These are phyloP conservation scores for Andrena chrysosceles DNA, from an alignment of 2,888 invertebrate genomes.

Conservation along the genomic window DNA sequence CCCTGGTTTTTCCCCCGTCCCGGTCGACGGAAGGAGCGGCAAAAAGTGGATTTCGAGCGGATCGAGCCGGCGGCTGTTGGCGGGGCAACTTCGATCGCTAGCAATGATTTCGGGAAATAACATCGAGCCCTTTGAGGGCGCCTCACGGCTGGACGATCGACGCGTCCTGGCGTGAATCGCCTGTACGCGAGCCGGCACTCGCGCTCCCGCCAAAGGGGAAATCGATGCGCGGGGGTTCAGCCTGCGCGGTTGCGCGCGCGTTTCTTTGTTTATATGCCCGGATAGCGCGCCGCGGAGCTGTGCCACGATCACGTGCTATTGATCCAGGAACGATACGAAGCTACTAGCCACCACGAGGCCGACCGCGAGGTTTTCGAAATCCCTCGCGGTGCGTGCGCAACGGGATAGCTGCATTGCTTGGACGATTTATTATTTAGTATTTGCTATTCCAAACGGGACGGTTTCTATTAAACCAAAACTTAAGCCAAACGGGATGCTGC, in stretches of 20 bases:
- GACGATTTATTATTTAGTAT: not conserved
- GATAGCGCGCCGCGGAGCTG: conserved; percentile 59
- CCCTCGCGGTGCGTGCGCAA: not conserved
- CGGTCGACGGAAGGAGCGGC: not conserved
- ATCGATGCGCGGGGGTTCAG: conserved; percentile 67
- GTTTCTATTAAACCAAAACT: too few species aligned
- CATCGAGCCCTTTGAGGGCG: conserved; percentile 20
- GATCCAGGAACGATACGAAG: conserved; percentile 64
- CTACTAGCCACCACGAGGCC: conserved; percentile 34
- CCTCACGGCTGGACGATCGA: conserved; percentile 35
- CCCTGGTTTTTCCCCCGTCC: not conserved
- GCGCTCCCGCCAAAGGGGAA: conserved; percentile 45
- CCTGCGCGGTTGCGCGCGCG: conserved; percentile 78
- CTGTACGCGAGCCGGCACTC: conserved; percentile 39
- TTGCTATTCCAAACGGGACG: too few species aligned
- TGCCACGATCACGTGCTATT: conserved; percentile 73
- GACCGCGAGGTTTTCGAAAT: conserved; percentile 43
- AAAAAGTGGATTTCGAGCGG: conserved; percentile 7
- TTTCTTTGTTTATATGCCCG: conserved; percentile 83
- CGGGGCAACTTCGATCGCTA: not conserved
- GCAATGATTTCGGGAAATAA: conserved; percentile 28
- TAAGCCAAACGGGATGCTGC: too few species aligned
- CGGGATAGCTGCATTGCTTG: not conserved
- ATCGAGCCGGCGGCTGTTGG: not conserved
- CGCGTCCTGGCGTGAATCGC: conserved; percentile 54